Evolutionary conservation across 2,797 vertebrate genomes (phyloP).

Genomic region (Parambassis ranga): DNA sequence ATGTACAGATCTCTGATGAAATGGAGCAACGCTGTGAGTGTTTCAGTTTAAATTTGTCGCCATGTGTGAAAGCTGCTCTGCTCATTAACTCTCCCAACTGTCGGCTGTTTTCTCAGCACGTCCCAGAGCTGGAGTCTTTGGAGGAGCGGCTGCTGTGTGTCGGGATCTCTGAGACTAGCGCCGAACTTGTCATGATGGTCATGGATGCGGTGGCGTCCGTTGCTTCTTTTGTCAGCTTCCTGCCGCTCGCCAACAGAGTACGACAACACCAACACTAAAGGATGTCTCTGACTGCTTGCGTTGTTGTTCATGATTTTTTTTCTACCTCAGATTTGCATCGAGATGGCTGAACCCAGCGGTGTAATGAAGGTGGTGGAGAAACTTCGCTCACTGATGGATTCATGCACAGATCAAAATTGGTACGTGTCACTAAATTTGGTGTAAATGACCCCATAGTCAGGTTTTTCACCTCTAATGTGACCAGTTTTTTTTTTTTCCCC

Average conservation of each 20-base stretch:
- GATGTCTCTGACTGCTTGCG: not conserved
- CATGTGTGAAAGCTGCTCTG: not conserved
- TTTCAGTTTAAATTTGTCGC: not conserved
- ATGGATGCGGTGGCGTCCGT: slow-evolving; percentile 5
- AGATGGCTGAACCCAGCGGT: slow-evolving; percentile 55
- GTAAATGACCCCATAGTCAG: too few species aligned
- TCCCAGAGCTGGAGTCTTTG: slow-evolving; percentile 3
- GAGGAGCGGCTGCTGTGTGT: slow-evolving; percentile 49
- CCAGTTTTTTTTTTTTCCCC: not conserved
- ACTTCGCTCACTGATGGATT: accelerated
- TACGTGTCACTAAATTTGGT: not conserved
- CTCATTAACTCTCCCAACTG: not conserved
- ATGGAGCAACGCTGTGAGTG: slow-evolving; percentile 57
- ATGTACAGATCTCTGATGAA: slow-evolving; percentile 47
- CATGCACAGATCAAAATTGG: not conserved
- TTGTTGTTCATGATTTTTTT: not conserved
- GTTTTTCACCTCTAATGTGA: too few species aligned
- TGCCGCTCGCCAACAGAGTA: slow-evolving; percentile 67
- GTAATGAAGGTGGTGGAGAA: slow-evolving; percentile 24
- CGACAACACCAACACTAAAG: not conserved
- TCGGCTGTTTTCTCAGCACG: slow-evolving; percentile 12
- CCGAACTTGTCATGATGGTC: not conserved
- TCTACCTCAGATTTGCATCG: slow-evolving; percentile 66
- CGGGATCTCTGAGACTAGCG: not conserved
- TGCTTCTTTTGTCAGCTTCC: slow-evolving; percentile 8